These are phyloP conservation scores for Pandion haliaetus DNA, from an alignment of 2,113 vertebrate genomes.

Conservation along the genomic window DNA sequence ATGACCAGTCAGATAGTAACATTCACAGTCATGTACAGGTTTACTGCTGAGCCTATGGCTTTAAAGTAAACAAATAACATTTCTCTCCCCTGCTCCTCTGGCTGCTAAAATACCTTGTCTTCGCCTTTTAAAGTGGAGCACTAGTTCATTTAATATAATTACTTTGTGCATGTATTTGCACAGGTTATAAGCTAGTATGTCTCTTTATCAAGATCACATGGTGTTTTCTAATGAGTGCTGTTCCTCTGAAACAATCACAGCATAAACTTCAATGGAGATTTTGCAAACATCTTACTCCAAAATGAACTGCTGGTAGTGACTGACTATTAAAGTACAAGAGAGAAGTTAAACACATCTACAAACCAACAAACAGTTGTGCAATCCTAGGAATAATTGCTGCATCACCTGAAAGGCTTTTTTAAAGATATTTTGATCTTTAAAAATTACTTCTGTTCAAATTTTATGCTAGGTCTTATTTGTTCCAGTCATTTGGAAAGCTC, in stretches of 20 bases:
- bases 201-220: not conserved
- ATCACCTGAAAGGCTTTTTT: not conserved
- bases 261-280: not conserved
- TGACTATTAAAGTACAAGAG: not conserved
- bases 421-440: not conserved
- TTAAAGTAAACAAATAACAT: not conserved
- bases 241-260: not conserved
- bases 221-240: not conserved
- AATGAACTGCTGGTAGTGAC: not conserved
- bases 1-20: not conserved
- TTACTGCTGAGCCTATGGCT: not conserved
- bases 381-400: not conserved
- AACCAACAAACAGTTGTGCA: not conserved
- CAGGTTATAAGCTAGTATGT: not conserved
- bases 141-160: not conserved
- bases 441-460: not conserved
- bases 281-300: not conserved
- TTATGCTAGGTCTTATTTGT: not conserved
- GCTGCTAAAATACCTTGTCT: not conserved
- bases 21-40: not conserved
- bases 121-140: not conserved
- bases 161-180: not conserved
- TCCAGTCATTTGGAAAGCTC: not conserved
- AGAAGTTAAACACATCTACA: not conserved
- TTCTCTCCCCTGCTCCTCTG: not conserved